phyloP scores from a whole-genome alignment of 2,888 invertebrate genomes.

The Archips crataeganus region DNA sequence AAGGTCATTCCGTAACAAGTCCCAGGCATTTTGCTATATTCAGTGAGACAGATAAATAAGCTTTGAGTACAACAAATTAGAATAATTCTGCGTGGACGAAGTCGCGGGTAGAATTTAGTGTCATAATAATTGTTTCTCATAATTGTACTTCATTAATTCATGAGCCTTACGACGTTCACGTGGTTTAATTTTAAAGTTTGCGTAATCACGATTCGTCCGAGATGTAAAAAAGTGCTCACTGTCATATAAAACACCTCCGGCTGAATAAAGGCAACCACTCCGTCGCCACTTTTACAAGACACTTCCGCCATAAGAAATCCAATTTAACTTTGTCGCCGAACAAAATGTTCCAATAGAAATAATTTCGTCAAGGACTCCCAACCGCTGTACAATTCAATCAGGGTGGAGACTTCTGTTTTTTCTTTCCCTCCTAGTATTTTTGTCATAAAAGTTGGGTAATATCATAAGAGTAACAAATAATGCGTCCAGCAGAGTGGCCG shows the following conservation, averaged over 20 bases:
- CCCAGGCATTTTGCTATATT: too few relatives aligned
- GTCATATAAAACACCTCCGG: constrained; percentile 71
- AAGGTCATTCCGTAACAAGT: too few relatives aligned
- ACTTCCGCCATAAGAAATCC: constrained; percentile 83
- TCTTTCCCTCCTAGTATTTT: constrained; percentile 62
- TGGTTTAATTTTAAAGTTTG: constrained; percentile 34
- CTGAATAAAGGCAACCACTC: constrained; percentile 72
- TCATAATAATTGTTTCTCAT: not conserved
- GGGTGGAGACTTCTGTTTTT: constrained; percentile 69
- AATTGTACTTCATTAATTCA: not conserved
- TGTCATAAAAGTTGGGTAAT: constrained; percentile 67
- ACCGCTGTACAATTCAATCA: constrained; percentile 84
- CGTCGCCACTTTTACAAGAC: constrained; percentile 68
- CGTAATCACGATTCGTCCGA: constrained; percentile 21
- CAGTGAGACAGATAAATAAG: too few relatives aligned
- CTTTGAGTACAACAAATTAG: not conserved
- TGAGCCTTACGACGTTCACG: not conserved
- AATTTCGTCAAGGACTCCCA: constrained; percentile 81
- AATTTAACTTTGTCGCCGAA: constrained; percentile 84
- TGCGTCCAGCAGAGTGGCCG: not conserved
- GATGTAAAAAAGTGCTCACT: constrained; percentile 63
- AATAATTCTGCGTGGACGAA: too few relatives aligned
- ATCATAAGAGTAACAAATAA: constrained; percentile 42
- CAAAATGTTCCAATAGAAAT: constrained; percentile 84
- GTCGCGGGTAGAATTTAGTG: too few relatives aligned